These are phyloP conservation scores for Galerucella calmariensis DNA, from an alignment of 2,888 invertebrate genomes.

Conservation along the genomic window DNA sequence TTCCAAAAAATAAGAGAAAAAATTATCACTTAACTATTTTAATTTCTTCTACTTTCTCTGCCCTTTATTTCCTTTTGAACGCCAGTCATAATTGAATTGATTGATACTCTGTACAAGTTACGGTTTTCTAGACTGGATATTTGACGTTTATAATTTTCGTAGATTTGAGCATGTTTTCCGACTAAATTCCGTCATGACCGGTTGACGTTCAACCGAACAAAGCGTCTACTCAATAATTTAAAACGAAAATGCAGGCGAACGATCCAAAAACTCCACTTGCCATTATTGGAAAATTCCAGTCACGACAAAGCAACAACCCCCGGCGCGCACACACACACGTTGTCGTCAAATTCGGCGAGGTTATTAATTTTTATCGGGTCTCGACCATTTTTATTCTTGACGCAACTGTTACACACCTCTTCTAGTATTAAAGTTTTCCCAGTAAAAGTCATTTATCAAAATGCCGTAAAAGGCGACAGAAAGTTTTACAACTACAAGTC, in stretches of 20 bases:
- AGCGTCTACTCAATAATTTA: conserved; percentile 33
- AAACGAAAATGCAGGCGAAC: conserved; percentile 22
- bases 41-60: too few relatives aligned
- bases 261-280: conserved; percentile 19
- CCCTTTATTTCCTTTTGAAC: too few relatives aligned
- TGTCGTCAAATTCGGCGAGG: conserved; percentile 42
- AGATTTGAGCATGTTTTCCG: background rate
- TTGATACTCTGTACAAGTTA: too few relatives aligned
- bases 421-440: conserved; percentile 42
- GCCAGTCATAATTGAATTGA: too few relatives aligned
- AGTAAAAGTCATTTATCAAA: conserved; percentile 44
- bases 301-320: conserved; percentile 32
- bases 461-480: conserved; percentile 34
- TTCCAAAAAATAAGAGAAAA: too few relatives aligned
- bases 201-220: background rate
- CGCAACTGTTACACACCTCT: conserved; percentile 41
- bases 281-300: conserved; percentile 33
- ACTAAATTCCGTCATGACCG: conserved; percentile 10
- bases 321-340: conserved; percentile 10
- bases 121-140: background rate
- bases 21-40: too few relatives aligned
- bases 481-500: conserved; percentile 42
- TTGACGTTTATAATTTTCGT: background rate
- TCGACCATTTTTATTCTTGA: conserved; percentile 37
- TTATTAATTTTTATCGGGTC: conserved; percentile 44